Evolutionary conservation across 2,888 invertebrate species (phyloP), one percentile per base, ranked within the genome.

Genomic region (Melanostoma scalare): DNA sequence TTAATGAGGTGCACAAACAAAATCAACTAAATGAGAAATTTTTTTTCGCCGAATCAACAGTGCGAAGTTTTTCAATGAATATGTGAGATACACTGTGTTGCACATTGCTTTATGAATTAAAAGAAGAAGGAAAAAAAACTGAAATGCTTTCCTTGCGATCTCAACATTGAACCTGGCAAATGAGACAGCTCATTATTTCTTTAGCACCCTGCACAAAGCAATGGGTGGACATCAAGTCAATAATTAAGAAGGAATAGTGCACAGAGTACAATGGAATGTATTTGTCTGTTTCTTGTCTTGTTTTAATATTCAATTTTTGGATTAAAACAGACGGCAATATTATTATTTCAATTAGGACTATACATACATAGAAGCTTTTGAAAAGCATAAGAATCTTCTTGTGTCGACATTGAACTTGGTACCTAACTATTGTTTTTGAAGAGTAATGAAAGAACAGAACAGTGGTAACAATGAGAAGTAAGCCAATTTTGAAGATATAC

Each of bases 1-100:
- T 82, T 82, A 82, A 82, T 82, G 77, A 77, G 61, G 72, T 72
- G 56, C 68, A 72, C 48, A 77, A 81, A 76, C 53, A 53, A 67
- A 72, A 61, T 72, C 77, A 77, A 60, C 60, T 68, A 63, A 52
- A 58, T 72, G 61, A 72, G 10, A 46, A 52, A 44, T 33, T 42
- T 48, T n/a, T 42, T 31, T 6, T 56, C 5, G 8, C 35, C 38
- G 38, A 60, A 48, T 79, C 79, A 79, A 68, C 74, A 79, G 67
- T 74, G 61, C 33, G 60, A 79, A 40, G 6, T 53, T 40, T 60
- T 44, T 61, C 30, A 30, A 42, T 36, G 31, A 2, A 10, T 33
- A 33, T 42, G 4, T 33, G 6, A 0, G 38, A 6, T 6, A 46
- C 8, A 46, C 30, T 42, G 40, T 40, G 20, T 30, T 61, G 42